Evolutionary conservation across 2,888 invertebrate species (phyloP).

Genomic region (Drosophila paucipuncta): DNA sequence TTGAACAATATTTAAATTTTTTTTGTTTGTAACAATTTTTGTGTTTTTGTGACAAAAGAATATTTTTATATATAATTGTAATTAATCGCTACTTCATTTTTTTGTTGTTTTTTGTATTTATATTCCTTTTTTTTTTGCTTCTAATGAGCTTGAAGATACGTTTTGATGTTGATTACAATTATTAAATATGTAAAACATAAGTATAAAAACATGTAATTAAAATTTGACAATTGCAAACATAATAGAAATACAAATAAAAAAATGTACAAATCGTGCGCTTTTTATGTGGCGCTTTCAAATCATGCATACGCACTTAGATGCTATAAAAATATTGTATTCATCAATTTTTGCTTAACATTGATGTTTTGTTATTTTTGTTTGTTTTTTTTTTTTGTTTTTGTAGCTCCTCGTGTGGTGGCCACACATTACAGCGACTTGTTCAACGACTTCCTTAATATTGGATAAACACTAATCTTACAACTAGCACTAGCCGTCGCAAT

Average conservation of each 20-base stretch:
- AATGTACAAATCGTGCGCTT: slow-evolving; percentile 18
- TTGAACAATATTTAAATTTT: slow-evolving; percentile 50
- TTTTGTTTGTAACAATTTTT: slow-evolving; percentile 57
- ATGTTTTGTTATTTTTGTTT: slow-evolving; percentile 1
- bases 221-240: slow-evolving; percentile 61
- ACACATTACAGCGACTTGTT: slow-evolving; percentile 46
- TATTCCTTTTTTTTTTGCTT: background rate
- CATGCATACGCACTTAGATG: slow-evolving; percentile 53
- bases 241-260: slow-evolving; percentile 50
- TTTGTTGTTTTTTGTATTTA: slow-evolving; percentile 4
- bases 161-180: slow-evolving; percentile 53
- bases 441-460: slow-evolving; percentile 61
- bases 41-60: slow-evolving; percentile 40
- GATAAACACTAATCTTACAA: slow-evolving; percentile 29
- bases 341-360: slow-evolving; percentile 30
- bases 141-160: slow-evolving; percentile 15
- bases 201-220: slow-evolving; percentile 48
- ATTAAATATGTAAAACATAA: slow-evolving; percentile 54
- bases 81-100: slow-evolving; percentile 21
- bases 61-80: slow-evolving; percentile 39
- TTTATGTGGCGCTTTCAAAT: slow-evolving; percentile 14
- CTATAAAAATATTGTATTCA: slow-evolving; percentile 30
- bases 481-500: slow-evolving; percentile 56
- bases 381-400: slow-evolving; percentile 35
- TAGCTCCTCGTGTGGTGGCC: slow-evolving; percentile 22